phyloP scores from a whole-genome alignment of 2,113 vertebrate genomes.

The Aldabrachelys gigantea region DNA sequence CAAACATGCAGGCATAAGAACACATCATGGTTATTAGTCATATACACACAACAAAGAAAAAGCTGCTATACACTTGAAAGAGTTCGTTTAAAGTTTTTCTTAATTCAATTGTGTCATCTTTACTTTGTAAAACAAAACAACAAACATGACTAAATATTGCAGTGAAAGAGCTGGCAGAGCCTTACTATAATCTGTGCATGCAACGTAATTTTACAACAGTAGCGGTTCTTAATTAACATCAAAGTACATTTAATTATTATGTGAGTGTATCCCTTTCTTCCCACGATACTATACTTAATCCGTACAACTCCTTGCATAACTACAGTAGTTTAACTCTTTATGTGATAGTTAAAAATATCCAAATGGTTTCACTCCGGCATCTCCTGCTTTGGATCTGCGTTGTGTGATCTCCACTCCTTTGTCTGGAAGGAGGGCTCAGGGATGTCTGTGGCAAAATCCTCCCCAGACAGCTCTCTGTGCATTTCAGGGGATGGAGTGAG shows the following conservation, averaged over 20 bases:
- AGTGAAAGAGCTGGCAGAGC: constrained; percentile 51
- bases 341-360: constrained; percentile 55
- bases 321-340: constrained; percentile 32
- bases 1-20: neutral
- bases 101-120: constrained; percentile 23
- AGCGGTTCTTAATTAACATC: constrained; percentile 59
- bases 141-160: constrained; percentile 52
- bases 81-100: neutral
- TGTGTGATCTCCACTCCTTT: neutral
- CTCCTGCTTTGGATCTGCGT: neutral
- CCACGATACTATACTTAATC: constrained; percentile 22
- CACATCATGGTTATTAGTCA: neutral
- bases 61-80: neutral
- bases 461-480: neutral
- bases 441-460: neutral
- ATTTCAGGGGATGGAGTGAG: neutral
- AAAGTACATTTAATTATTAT: constrained; percentile 57
- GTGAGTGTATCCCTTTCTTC: constrained; percentile 40
- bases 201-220: constrained; percentile 62
- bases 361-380: constrained; percentile 23
- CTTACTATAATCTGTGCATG: constrained; percentile 50
- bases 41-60: neutral
- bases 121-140: constrained; percentile 45
- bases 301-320: constrained; percentile 22
- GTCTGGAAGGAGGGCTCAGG: neutral